Base-by-base conservation (phyloP, 92 coral and sea anemone genomes). In the Bergia puertoricense region DNA sequence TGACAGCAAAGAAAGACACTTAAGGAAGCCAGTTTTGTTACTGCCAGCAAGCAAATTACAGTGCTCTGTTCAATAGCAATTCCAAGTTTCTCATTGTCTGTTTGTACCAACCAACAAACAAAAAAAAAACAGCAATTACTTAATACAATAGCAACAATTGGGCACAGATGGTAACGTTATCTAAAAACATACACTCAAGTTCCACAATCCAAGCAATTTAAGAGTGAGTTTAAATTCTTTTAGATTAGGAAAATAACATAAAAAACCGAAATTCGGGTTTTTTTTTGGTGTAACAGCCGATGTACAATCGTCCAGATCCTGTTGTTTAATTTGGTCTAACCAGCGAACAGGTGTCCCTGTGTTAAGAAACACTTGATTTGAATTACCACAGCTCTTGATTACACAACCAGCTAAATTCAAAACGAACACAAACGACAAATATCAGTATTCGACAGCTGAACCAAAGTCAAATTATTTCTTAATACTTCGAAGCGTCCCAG, bases 391-490 rank as follows among this genome's bases (percentile, higher is more conserved):
- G 80, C 46, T 76, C 80, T 76, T 76, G 80, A 76, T 76, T 76
- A 76, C 82, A 79, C 82, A 79, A 79, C 59, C 82, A 45, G 82
- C 62, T 79, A 43, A 14, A 45, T 79, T 79, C 82, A 15, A 79
- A 50, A n/a, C 66, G 67, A 11, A 79, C 59, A 79, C 81, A 45
- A 76, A 79, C 40, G 67, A 30, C 18, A 23, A 79, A 23, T 79
- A n/a, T 51, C 67, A 36, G 46, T 14, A 76, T 16, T 42, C 2
- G 51, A 43, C 30, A 30, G 30, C 42, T n/a, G n/a, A 41, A 42
- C 51, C 51, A n/a, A 42, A 76, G 80, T 76, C 54, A 10, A 42
- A 42, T 16, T 14, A 76, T 76, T 76, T 51, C 82, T 45, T 37
- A 37, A 46, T n/a, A 50, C 62, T 9, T 37, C 66, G 41, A 79